Conservation (phyloP, 2,113 vertebrate genomes). For the Haplochromis burtoni region DNA sequence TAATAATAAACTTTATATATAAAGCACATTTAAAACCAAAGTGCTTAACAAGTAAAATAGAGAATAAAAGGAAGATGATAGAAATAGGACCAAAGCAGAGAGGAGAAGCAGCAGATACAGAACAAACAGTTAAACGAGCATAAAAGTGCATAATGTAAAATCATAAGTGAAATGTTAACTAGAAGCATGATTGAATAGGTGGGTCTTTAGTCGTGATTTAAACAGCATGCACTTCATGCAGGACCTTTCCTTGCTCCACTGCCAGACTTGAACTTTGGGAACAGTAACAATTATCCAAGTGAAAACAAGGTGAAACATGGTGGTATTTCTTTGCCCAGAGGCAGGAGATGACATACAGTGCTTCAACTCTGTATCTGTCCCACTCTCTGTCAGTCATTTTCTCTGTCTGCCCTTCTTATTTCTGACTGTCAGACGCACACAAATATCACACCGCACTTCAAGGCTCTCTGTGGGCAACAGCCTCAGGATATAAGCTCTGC, state of each 20-base stretch:
- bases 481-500: neutral
- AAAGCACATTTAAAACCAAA: neutral
- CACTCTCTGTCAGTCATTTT: neutral
- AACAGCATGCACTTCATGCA: rapidly evolving
- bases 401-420: neutral
- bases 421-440: neutral
- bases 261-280: neutral
- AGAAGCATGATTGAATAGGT: neutral
- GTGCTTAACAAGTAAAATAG: neutral
- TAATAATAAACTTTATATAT: neutral
- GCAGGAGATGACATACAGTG: neutral
- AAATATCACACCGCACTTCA: neutral
- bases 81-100: neutral
- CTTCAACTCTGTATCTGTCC: neutral
- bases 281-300: neutral
- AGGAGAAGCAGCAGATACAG: neutral
- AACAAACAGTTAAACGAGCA: neutral
- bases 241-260: neutral
- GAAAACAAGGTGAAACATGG: neutral
- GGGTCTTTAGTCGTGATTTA: neutral
- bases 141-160: neutral
- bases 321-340: neutral
- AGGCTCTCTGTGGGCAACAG: neutral
- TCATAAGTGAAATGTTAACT: neutral
- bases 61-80: rapidly evolving